A percentile compares a stretch with the other conserved stretches of the same genome.
Conservation (phyloP, 2,888 invertebrate species). For the Drosophila formosana region DNA sequence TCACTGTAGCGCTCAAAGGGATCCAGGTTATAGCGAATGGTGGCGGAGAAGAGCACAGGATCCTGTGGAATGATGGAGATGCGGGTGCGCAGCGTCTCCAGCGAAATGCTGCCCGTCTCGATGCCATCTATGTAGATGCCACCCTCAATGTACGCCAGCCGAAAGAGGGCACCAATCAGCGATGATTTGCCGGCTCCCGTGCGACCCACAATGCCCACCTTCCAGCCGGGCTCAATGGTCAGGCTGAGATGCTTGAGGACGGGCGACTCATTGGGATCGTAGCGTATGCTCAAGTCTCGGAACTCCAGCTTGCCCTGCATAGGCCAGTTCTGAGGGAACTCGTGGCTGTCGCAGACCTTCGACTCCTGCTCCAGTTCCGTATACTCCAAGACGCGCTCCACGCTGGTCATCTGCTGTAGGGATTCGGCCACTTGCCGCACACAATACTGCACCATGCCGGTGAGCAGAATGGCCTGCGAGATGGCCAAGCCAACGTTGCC, state of each 20-base stretch:
- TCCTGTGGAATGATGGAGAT: constrained; percentile 87
- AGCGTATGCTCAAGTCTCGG: constrained; percentile 87
- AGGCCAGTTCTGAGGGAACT: constrained; percentile 89
- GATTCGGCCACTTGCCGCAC: constrained; percentile 89
- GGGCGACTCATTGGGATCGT: constrained; percentile 86
- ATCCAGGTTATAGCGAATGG: constrained; percentile 88
- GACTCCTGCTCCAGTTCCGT: constrained; percentile 88
- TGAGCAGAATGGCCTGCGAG: constrained; percentile 89
- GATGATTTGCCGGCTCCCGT: constrained; percentile 94
- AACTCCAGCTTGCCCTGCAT: constrained; percentile 87
- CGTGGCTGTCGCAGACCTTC: constrained; percentile 70
- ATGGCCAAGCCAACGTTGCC: constrained; percentile 90
- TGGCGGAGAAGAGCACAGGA: constrained; percentile 87
- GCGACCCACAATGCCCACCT: constrained; percentile 93
- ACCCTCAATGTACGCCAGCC: constrained; percentile 90
- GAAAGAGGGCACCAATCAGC: constrained; percentile 91
- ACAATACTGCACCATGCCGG: constrained; percentile 90
- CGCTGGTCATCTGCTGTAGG: constrained; percentile 90
- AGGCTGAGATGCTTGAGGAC: constrained; percentile 91
- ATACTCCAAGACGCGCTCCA: constrained; percentile 90
- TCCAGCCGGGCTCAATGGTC: constrained; percentile 87
- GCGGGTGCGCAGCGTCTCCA: constrained; percentile 85
- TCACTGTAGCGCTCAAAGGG: constrained; percentile 86
- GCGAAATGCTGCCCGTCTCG: constrained; percentile 86
- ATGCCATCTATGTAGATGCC: constrained; percentile 90